These are phyloP conservation scores for Pygoscelis antarcticus DNA, from an alignment of 2,113 vertebrate species.

Conservation along the genomic window DNA sequence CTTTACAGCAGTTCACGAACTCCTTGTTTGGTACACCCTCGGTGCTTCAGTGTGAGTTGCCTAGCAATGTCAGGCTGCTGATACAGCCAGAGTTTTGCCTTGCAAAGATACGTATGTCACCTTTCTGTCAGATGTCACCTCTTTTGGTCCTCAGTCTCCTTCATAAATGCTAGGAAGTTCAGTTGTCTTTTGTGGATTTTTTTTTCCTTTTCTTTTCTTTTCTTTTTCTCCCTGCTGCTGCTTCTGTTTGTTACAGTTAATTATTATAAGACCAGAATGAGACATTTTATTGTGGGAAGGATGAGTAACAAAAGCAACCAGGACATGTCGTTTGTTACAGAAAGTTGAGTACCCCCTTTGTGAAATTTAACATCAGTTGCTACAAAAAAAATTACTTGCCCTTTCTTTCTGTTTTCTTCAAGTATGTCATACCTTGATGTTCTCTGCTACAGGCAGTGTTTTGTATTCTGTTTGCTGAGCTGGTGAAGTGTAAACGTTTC, in stretches of 20 bases:
- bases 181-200: not conserved
- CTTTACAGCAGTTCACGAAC: not conserved
- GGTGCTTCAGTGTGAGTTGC: not conserved
- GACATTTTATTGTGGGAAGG: not conserved
- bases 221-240: not conserved
- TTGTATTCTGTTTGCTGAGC: slow-evolving; percentile 7
- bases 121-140: not conserved
- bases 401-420: slow-evolving; percentile 17
- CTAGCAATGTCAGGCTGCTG: not conserved
- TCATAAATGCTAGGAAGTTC: not conserved
- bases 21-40: not conserved
- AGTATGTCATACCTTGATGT: not conserved
- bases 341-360: not conserved
- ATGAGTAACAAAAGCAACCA: not conserved
- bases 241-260: not conserved
- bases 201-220: not conserved
- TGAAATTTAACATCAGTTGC: not conserved
- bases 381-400: not conserved
- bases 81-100: not conserved
- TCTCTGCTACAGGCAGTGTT: not conserved
- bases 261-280: not conserved
- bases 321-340: not conserved
- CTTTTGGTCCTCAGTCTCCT: not conserved
- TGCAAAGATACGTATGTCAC: rapidly evolving
- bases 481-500: not conserved